Conservation (phyloP, 2,888 invertebrate genomes). For the Rhagium mordax region DNA sequence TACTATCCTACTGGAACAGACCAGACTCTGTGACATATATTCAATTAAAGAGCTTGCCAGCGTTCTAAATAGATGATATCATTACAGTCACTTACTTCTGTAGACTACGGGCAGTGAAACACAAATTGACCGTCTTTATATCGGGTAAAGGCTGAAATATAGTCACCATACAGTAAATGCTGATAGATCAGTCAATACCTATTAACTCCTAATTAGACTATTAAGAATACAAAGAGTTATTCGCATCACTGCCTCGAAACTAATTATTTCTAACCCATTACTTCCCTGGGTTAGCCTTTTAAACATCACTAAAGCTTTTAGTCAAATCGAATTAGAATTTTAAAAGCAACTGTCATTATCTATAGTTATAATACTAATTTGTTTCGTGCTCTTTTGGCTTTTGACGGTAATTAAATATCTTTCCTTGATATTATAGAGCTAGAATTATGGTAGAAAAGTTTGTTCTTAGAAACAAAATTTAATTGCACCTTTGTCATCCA, state of each 20-base stretch:
- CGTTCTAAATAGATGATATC: conserved; percentile 44
- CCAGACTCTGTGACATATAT: conserved; percentile 53
- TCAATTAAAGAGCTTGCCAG: conserved; percentile 55
- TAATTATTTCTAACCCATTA: conserved; percentile 47
- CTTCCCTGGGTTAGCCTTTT: conserved; percentile 41
- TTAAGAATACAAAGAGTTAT: conserved; percentile 49
- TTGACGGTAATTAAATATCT: not conserved
- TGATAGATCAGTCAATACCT: conserved; percentile 29
- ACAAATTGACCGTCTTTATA: conserved; percentile 41
- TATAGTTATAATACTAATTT: conserved; percentile 6
- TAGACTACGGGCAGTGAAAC: conserved; percentile 35
- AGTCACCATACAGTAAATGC: conserved; percentile 15
- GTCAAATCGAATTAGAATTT: conserved; percentile 33
- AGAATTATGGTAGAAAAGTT: not conserved
- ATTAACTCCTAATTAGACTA: conserved; percentile 48
- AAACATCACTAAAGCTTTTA: conserved; percentile 31
- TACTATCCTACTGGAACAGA: conserved; percentile 38
- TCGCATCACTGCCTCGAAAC: conserved; percentile 42
- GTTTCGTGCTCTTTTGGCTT: not conserved
- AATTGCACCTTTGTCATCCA: not conserved
- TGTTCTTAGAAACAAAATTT: not conserved
- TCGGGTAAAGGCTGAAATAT: conserved; percentile 40
- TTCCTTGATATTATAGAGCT: not conserved
- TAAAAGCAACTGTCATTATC: conserved; percentile 28
- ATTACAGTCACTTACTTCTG: conserved; percentile 41